Evolutionary conservation across 2,888 invertebrate genomes (phyloP), one percentile per base, ranked within the genome.

Genomic region (Idaea straminata): DNA sequence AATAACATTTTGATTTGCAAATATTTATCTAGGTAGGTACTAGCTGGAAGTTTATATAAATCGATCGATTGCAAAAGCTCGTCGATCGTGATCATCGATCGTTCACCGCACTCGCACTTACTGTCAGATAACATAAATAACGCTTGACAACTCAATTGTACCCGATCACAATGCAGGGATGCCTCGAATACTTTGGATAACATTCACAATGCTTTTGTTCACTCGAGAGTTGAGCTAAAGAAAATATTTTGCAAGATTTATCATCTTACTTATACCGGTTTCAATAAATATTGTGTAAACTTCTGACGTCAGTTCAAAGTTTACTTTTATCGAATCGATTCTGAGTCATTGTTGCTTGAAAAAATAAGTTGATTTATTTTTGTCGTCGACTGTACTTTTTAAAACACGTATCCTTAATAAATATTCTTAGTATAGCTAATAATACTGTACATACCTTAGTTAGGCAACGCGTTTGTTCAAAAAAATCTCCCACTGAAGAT

Each of bases 371-470:
- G 36, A 36, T 36, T 36, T 36, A 47, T 47, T 47, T 47, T 4
- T 47, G 47, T 47, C 47, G 13, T 10, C 62, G 62, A 68, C 72
- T 80, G 77, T 80, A 79, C 82, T 76, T 78, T 77, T 84, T 79
- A 77, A 75, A 80, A 73, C 72, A 77, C 73, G 75, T 68, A 74
- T 76, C 77, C 79, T 79, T 78, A 77, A 77, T 75, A 78, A 16
- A 83, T 83, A 78, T 83, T 83, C 90, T 89, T 89, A 90, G 86
- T 91, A 91, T 91, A 88, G 88, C 92, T 92, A 92, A 84, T 92
- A 91, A 92, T 92, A 92, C 92, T 92, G 92, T 92, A 92, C 92
- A 92, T 85, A 87, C 87, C 85, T 86, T 81, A 80, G 77, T 83
- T 80, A 86, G 86, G 86, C 85, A 82, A 86, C 81, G 82, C 76